phyloP scores from a whole-genome alignment of 2,797 vertebrate genomes.

The Pagetopsis macropterus region DNA sequence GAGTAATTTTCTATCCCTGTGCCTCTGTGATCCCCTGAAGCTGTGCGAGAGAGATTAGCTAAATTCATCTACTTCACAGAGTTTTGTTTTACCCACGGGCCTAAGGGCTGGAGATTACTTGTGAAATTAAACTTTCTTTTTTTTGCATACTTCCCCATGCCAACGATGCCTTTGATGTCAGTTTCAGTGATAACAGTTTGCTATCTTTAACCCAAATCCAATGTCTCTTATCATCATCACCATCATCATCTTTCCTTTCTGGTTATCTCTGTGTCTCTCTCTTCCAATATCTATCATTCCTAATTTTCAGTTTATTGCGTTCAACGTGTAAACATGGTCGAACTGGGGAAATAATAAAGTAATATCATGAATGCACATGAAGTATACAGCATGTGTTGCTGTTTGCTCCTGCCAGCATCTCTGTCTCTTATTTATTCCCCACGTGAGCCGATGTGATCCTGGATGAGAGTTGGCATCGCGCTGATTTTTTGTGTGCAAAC shows the following conservation, averaged over 20 bases:
- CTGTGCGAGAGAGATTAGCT: conserved; percentile 72
- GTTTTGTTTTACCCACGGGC: conserved; percentile 77
- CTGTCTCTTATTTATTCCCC: conserved; percentile 16
- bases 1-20: conserved; percentile 43
- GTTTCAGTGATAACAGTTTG: conserved; percentile 47
- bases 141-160: conserved; percentile 45
- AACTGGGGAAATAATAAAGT: conserved; percentile 22
- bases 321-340: conserved; percentile 24
- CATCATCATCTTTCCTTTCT: conserved; percentile 21
- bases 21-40: conserved; percentile 60
- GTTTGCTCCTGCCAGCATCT: conserved; percentile 28
- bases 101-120: conserved; percentile 68
- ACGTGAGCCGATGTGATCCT: conserved; percentile 47
- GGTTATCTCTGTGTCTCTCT: conserved; percentile 37
- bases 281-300: conserved; percentile 9
- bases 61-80: conserved; percentile 75
- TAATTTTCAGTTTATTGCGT: conserved; percentile 40
- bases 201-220: conserved; percentile 61
- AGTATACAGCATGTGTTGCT: conserved; percentile 13
- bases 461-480: conserved; percentile 62
- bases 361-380: conserved; percentile 15
- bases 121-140: conserved; percentile 63
- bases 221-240: conserved; percentile 49
- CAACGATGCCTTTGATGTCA: conserved; percentile 66
- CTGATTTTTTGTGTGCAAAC: conserved; percentile 58